Base-by-base conservation (phyloP, 1,140 invertebrate species). In the Diachasmimorpha longicaudata region DNA sequence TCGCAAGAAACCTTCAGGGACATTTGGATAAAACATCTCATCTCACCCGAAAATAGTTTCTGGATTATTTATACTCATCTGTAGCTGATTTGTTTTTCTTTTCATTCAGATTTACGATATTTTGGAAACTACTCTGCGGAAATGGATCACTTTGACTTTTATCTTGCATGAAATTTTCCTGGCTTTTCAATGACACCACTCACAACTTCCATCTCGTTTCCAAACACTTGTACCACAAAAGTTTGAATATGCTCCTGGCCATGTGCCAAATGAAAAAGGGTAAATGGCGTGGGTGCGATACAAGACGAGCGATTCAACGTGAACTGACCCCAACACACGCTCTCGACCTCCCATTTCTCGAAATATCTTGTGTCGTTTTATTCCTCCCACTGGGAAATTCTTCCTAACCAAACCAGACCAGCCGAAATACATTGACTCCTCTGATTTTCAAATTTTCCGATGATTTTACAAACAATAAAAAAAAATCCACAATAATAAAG, bases 361-460 rank as follows among this genome's bases (percentile, higher is more conserved):
- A 73, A 73, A 73, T 73, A 66, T 73, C 71, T 58, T 21, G 46
- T 42, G 25, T 73, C n/a, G n/a, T 58, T 63, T 66, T 55, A 58
- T 37, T 63, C 19, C 55, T 46, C 42, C 71, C 37, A 73, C 52
- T 58, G 36, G 14, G n/a, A 16, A 37, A 14, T 25, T 16, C 36
- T 58, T 39, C 39, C 10, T 73, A 9, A 21, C 8, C 14, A 19
- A 63, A 63, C 1, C 19, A 13, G n/a, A 9, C 6, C 2, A 9
- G 16, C 13, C 3, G 3, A 16, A 58, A n/a, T 21, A 4, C 52
- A 58, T 58, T 21, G 52, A 16, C n/a, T 21, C 16, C 52, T 58
- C 19, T 16, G 16, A 3, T 58, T 21, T 16, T 16, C 31, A 6
- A 31, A 31, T 31, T 31, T 31, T 31, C 31, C 6, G 31, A 6